A percentile compares a stretch with the other conserved stretches of the same genome.
phyloP scores from a whole-genome alignment of 2,797 vertebrate genomes.

The Alosa sapidissima region DNA sequence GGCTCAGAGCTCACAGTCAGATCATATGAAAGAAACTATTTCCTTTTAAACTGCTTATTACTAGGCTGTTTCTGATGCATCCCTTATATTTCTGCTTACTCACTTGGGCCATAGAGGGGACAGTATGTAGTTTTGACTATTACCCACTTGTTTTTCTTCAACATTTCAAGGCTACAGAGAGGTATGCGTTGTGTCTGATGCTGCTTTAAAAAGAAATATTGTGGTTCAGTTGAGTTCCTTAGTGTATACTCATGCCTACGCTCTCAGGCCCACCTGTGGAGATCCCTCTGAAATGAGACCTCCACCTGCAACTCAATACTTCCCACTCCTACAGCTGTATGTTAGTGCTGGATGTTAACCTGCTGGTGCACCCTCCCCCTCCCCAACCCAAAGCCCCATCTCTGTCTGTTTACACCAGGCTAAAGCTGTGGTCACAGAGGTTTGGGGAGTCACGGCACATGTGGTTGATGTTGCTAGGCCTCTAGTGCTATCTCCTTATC shows the following conservation, averaged over 20 bases:
- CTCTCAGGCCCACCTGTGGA: not conserved
- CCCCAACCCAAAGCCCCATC: not conserved
- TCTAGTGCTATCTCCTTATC: not conserved
- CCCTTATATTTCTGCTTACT: not conserved
- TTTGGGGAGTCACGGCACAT: not conserved
- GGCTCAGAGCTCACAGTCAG: not conserved
- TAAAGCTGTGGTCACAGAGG: slow-evolving; percentile 15
- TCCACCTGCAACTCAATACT: slow-evolving; percentile 1
- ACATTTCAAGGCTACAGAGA: not conserved
- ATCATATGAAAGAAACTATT: not conserved
- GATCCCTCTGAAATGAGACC: not conserved
- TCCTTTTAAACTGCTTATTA: not conserved
- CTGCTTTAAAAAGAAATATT: not conserved
- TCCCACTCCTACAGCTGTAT: not conserved
- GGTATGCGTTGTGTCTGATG: not conserved
- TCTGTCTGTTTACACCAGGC: not conserved
- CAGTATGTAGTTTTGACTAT: not conserved
- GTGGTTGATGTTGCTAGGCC: slow-evolving; percentile 11
- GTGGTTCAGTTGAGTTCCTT: not conserved
- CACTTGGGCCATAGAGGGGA: not conserved
- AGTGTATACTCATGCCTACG: too few relatives aligned
- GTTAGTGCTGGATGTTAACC: not conserved
- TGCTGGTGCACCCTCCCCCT: not conserved
- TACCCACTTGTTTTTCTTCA: not conserved
- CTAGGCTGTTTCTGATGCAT: not conserved